Evolutionary conservation across 2,888 invertebrate species (phyloP).

Genomic region (Ichneumon xanthorius): DNA sequence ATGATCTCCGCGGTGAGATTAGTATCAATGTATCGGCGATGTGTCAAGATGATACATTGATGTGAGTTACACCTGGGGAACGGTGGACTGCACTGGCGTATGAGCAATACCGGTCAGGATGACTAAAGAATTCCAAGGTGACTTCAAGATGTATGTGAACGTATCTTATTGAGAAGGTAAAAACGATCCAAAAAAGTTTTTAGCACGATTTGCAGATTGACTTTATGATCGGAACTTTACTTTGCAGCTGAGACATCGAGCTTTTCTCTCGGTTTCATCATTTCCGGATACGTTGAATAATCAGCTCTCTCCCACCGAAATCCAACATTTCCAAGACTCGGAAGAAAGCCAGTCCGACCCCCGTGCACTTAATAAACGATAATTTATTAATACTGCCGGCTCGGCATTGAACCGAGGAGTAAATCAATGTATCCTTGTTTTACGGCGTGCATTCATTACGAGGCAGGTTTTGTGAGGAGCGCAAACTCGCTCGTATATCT

Average conservation of each 20-base stretch:
- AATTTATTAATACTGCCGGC: conserved; percentile 83
- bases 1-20: not conserved
- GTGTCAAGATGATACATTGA: not conserved
- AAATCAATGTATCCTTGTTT: conserved; percentile 83
- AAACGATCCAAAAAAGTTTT: too few relatives aligned
- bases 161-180: too few relatives aligned
- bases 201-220: too few relatives aligned
- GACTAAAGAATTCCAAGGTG: too few relatives aligned
- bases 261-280: not conserved
- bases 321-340: not conserved
- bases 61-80: not conserved
- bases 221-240: too few relatives aligned
- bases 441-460: conserved; percentile 84
- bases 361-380: conserved; percentile 82
- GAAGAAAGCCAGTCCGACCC: conserved; percentile 45
- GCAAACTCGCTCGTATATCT: conserved; percentile 83
- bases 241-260: too few relatives aligned
- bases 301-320: not conserved
- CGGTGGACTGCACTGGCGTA: not conserved
- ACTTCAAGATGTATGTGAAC: too few relatives aligned
- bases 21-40: not conserved
- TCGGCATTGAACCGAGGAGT: conserved; percentile 81
- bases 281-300: not conserved
- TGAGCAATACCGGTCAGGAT: not conserved
- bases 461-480: conserved; percentile 77